Evolutionary conservation across 2,113 vertebrate genomes (phyloP).

Genomic region (Pterocles orientalis): DNA sequence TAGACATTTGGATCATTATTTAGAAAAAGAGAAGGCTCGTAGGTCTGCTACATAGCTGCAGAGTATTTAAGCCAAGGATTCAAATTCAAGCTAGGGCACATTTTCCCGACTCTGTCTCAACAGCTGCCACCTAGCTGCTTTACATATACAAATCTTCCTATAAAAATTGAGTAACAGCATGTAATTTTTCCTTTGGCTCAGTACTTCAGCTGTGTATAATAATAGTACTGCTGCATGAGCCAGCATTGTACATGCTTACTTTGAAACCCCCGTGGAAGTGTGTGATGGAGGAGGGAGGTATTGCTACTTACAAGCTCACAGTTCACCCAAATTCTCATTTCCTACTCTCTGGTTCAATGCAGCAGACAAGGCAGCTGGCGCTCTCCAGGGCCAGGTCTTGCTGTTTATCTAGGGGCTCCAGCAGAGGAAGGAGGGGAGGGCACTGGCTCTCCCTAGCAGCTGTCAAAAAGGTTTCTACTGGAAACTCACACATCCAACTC

Average conservation of each 20-base stretch:
- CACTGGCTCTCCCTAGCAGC: background rate
- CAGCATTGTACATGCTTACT: accelerated
- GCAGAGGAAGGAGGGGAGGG: background rate
- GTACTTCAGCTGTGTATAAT: background rate
- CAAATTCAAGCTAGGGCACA: background rate
- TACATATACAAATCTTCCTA: background rate
- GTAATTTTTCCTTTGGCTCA: background rate
- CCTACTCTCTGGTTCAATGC: background rate
- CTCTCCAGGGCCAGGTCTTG: background rate
- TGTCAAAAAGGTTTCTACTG: background rate
- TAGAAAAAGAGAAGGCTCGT: background rate
- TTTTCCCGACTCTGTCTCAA: background rate
- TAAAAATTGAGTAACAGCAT: background rate
- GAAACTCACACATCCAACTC: background rate
- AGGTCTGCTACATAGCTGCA: background rate
- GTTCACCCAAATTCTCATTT: background rate
- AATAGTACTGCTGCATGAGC: background rate
- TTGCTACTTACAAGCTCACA: background rate
- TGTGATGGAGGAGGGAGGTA: background rate
- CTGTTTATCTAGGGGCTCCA: background rate
- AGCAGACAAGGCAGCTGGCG: background rate
- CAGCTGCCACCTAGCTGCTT: background rate
- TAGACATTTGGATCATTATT: background rate
- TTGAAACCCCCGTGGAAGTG: accelerated
- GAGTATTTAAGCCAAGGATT: background rate